These are phyloP conservation scores for Colius striatus DNA, from an alignment of 2,113 vertebrate species.

Conservation along the genomic window DNA sequence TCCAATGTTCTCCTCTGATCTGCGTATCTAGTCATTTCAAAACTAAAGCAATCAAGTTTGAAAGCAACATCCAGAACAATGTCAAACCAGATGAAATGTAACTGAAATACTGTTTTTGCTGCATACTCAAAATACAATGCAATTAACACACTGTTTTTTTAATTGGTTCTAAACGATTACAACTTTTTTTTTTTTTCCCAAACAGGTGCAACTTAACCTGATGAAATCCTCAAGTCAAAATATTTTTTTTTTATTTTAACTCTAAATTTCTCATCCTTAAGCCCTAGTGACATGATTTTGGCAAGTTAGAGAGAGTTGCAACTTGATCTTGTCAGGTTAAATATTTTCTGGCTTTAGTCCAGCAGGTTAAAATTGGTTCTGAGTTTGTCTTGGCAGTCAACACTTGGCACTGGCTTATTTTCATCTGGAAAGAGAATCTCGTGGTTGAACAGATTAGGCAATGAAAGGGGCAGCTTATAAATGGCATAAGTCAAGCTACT, in stretches of 20 bases:
- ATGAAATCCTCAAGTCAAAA: no score
- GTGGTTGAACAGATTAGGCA: conserved; percentile 25
- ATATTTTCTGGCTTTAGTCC: conserved; percentile 12
- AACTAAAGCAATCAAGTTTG: neutral
- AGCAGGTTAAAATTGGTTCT: conserved; percentile 37
- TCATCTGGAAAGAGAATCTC: conserved; percentile 17
- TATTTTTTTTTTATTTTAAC: no score
- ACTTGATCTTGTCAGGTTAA: conserved; percentile 37
- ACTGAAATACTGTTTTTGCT: neutral
- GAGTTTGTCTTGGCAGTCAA: conserved; percentile 6
- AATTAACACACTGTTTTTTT: neutral
- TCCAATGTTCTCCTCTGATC: neutral
- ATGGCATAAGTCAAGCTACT: neutral
- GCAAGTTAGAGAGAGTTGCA: conserved; percentile 3
- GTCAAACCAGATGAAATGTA: neutral
- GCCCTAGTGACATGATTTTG: neutral
- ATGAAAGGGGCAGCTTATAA: neutral
- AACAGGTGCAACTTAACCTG: neutral
- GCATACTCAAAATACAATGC: neutral
- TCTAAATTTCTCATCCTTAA: neutral
- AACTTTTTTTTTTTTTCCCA: neutral
- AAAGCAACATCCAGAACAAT: neutral
- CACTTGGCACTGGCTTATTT: conserved; percentile 21
- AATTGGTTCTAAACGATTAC: neutral
- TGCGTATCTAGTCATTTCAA: neutral